A percentile compares a stretch with the other conserved stretches of the same genome.
Evolutionary conservation across 2,113 vertebrate species (phyloP).

Genomic region (Callospermophilus lateralis): DNA sequence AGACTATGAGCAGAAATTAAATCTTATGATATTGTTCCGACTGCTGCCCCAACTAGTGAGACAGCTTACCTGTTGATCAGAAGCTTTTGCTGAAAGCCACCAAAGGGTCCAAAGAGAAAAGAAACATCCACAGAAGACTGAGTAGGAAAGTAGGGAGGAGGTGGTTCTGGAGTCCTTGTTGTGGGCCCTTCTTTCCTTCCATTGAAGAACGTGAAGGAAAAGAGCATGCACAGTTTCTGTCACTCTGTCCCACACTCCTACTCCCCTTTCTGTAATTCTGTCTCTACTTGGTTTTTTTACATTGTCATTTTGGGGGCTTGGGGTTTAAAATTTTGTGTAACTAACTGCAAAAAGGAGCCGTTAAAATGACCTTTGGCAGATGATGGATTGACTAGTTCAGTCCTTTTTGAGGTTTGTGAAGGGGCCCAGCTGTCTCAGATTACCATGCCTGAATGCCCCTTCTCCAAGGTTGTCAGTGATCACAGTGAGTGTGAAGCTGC

Average conservation of each 20-base stretch:
- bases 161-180: background rate
- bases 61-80: slow-evolving; percentile 20
- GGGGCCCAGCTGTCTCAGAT: slow-evolving; percentile 78
- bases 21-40: background rate
- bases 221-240: background rate
- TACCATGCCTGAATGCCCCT: slow-evolving; percentile 71
- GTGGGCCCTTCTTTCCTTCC: background rate
- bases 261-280: slow-evolving; percentile 1
- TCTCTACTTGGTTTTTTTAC: slow-evolving; percentile 28
- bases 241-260: no score
- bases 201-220: background rate
- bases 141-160: background rate
- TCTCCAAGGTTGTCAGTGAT: slow-evolving; percentile 72
- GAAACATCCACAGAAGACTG: background rate
- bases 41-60: slow-evolving; percentile 10
- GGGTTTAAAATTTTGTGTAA: slow-evolving; percentile 36
- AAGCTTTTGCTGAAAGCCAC: background rate
- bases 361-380: slow-evolving; percentile 61
- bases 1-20: background rate
- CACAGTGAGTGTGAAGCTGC: slow-evolving; percentile 1
- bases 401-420: slow-evolving; percentile 71
- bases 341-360: slow-evolving; percentile 19
- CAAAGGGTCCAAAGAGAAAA: background rate
- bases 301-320: background rate
- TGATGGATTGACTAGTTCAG: slow-evolving; percentile 65